These are phyloP conservation scores for Drosophila rubida DNA, from an alignment of 2,888 invertebrate genomes.

Conservation along the genomic window DNA sequence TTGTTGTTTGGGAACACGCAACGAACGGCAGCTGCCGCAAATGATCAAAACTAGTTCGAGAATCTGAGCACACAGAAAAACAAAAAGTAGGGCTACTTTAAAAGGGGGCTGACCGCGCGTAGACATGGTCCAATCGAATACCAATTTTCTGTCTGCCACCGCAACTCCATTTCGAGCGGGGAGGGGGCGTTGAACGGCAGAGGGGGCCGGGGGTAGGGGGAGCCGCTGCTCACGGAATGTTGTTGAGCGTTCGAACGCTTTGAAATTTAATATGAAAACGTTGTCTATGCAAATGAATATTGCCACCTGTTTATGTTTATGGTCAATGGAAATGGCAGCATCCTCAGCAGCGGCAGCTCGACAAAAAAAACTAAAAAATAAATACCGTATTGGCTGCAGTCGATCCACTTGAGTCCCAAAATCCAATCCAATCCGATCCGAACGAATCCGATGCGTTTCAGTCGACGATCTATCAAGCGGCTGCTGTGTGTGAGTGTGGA, in stretches of 20 bases:
- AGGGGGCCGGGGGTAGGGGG: background rate
- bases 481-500: constrained; percentile 44
- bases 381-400: constrained; percentile 69
- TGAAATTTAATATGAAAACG: constrained; percentile 78
- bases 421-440: constrained; percentile 15
- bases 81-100: constrained; percentile 50
- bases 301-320: constrained; percentile 82
- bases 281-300: constrained; percentile 80
- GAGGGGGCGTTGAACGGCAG: background rate
- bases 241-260: constrained; percentile 66
- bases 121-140: constrained; percentile 60
- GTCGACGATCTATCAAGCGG: constrained; percentile 64
- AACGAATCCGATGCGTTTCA: constrained; percentile 22
- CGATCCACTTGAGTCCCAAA: constrained; percentile 5
- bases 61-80: constrained; percentile 3
- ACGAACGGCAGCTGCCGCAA: constrained; percentile 60
- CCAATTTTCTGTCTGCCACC: constrained; percentile 66
- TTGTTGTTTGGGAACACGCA: constrained; percentile 19
- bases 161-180: constrained; percentile 15
- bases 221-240: constrained; percentile 59
- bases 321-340: constrained; percentile 65
- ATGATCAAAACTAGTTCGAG: constrained; percentile 63
- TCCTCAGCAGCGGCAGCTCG: constrained; percentile 20
- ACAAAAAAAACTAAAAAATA: constrained; percentile 32
- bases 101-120: constrained; percentile 19